Evolutionary conservation across 2,888 invertebrate species (phyloP), one percentile per base, ranked within the genome.

Genomic region (Cantharis lateralis): DNA sequence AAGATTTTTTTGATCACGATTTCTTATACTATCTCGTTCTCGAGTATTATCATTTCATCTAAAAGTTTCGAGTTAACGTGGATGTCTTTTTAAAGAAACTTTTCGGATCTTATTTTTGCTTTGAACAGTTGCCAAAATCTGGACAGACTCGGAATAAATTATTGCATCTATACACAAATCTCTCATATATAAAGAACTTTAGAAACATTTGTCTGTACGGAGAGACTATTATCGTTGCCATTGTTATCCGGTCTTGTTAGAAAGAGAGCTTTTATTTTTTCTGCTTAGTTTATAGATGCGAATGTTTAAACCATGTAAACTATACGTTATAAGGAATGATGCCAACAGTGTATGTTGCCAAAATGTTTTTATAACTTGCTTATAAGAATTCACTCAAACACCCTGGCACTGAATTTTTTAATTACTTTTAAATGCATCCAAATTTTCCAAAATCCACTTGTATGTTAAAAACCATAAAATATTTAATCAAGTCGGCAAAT

Each of bases 311-410:
- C 73, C 76, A 76, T 74, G 76, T 73, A 78, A 78, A 77, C 63
- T 78, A 75, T 75, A 24, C 75, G 26, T 72, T 73, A 75, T 78
- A 71, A 70, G 73, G 69, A 75, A 76, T 75, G 74, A 32, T 78
- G 81, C 81, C 81, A 81, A 81, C 78, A 80, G 62, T 79, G 76
- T 75, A 77, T 76, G 78, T 18, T 81, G 81, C 81, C 81, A 81
- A 80, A 81, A 73, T 72, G 76, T 81, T 81, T 80, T 81, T 78
- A 68, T 73, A 79, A 80, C 75, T 74, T 69, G 72, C n/a, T 66
- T 71, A 20, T 62, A 72, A 20, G 63, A 68, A 72, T 70, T 70
- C 61, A 71, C 74, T 28, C 62, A 73, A 28, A 69, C 74, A 64
- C 71, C 73, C 66, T 76, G 63, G 72, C 70, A 69, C 70, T 76